These are phyloP conservation scores for Syngnathus acus DNA, from an alignment of 2,797 vertebrate genomes.

Conservation along the genomic window DNA sequence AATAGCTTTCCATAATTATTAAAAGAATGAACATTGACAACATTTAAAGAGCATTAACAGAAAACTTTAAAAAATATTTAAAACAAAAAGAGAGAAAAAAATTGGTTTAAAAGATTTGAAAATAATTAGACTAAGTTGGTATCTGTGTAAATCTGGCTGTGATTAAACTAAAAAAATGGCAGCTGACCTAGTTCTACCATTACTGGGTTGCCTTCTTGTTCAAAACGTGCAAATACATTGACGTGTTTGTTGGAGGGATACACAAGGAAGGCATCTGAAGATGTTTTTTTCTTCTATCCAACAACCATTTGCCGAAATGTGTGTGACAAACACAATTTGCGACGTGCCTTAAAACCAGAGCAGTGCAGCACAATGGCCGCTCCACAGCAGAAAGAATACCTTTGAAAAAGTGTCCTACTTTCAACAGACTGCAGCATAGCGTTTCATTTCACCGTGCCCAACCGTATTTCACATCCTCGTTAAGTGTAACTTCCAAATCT, in stretches of 20 bases:
- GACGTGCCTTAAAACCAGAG: constrained; percentile 21
- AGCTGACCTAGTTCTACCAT: neutral
- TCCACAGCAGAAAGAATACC: constrained; percentile 51
- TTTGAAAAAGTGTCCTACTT: constrained; percentile 65
- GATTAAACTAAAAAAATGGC: neutral
- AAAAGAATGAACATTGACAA: no score
- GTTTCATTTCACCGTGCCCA: constrained; percentile 64
- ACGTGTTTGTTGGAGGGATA: neutral
- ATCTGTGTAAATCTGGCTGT: neutral
- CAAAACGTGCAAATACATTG: constrained; percentile 7
- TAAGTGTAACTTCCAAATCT: constrained; percentile 61
- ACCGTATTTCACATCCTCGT: constrained; percentile 61
- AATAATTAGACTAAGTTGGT: neutral
- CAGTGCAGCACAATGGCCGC: constrained; percentile 29
- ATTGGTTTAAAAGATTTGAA: no score
- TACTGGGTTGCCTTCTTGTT: neutral
- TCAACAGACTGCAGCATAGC: constrained; percentile 60
- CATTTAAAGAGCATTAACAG: no score
- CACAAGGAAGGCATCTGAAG: constrained; percentile 7
- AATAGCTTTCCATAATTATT: no score
- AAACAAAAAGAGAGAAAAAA: no score
- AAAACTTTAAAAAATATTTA: no score
- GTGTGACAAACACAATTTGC: constrained; percentile 27
- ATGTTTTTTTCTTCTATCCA: constrained; percentile 2
- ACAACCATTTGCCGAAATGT: constrained; percentile 10